Base-by-base conservation (phyloP, 1,140 invertebrate species). In the Tetranychus urticae region DNA sequence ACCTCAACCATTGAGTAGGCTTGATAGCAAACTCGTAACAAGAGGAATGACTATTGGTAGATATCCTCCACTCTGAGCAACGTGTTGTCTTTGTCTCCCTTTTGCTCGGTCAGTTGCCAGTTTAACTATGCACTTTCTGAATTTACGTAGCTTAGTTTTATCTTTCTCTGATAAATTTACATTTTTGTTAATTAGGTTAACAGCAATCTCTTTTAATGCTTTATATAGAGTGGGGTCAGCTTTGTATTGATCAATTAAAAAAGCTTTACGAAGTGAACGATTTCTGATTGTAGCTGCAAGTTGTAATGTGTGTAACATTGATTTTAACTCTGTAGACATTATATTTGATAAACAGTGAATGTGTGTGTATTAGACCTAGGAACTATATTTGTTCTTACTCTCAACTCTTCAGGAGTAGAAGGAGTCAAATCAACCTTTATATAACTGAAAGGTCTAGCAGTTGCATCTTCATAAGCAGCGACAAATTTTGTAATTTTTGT, bases 371-470 rank as follows among this genome's bases (percentile, higher is more conserved):
- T 23, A 23, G 23, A 23, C 23, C 0, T 23, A 0, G 23, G 23
- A 23, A 23, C 23, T 23, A 23, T 23, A 23, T 23, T 23, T 23
- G 23, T 23, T 23, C 23, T 23, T 23, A 23, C 23, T 23, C 23
- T 23, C 23, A 23, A 23, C 23, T 23, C 23, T 23, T 23, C 23
- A 23, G 23, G 23, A 23, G 23, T 69, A 23, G 23, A 23, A 23
- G 1, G 70, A 70, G 36, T 47, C 69, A 36, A 72, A 65, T 65
- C 70, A 69, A 33, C 23, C 23, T 23, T 23, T 23, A 23, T 23
- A 23, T 23, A 23, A 23, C 23, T 23, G 0, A 23, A 23, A 23
- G 23, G 23, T 23, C 0, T 23, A 23, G 23, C 0, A 23, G 23
- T 23, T 23, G 23, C 23, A 23, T 23, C 23, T 23, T 23, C 23